Evolutionary conservation across 2,113 vertebrate species (phyloP), one percentile per base, ranked within the genome.

Genomic region (Gallinago jamesoni): DNA sequence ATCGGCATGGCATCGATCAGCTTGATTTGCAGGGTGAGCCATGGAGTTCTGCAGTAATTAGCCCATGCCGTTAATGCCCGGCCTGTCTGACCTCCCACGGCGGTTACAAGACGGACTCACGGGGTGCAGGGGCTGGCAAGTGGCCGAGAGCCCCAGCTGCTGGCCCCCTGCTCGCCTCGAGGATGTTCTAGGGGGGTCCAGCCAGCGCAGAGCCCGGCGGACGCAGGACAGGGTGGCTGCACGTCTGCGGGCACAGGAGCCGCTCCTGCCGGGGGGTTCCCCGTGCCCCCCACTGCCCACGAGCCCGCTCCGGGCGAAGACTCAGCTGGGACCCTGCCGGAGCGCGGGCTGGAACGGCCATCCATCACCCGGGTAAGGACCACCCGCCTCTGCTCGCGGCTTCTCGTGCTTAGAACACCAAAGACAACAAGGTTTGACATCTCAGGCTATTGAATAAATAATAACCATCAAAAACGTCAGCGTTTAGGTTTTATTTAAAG

Each of bases 401-500:
- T 68, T 18, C 76, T 60, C 48, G 23, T 9, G 33, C 76, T 62
- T 20, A 9, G 16, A 37, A 69, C 87, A 30, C 88, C 53, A 80
- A 72, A 56, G 30, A 35, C 52, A 64, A 57, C 62, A 19, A 70
- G 70, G 13, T 94, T 83, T 94, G 95, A 91, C 93, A 89, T 67
- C 74, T 62, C 56, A 52, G 91, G 59, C 79, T 95, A 67, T 53
- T 93, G 93, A 95, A 90, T 97, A 96, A 96, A 93, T 90, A 97
- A 93, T 72, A 92, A 73, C 76, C 80, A 64, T 73, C 83, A 77
- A 66, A 77, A 86, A 78, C 66, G 85, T 72, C 93, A 96, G 91
- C 69, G 20, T 86, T 96, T 77, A 93, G 88, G 75, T 96, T 96
- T 94, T 96, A 93, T 95, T 96, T 96, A 96, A 90, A 96, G 93